Evolutionary conservation across 2,888 invertebrate genomes (phyloP), one percentile per base, ranked within the genome.

Genomic region (Trachelus tabidus): DNA sequence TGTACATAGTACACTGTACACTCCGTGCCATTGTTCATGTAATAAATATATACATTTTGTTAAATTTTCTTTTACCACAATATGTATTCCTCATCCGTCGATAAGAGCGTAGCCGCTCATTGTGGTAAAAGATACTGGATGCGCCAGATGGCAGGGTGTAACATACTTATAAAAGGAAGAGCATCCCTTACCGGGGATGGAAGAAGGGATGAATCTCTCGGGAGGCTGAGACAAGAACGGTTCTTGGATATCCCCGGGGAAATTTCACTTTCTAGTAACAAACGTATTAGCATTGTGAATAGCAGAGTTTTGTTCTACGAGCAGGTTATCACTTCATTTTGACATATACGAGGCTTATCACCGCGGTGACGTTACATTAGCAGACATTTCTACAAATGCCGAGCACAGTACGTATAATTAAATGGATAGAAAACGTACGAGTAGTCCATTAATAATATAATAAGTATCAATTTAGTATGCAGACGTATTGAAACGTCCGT

Each of bases 221-320:
- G 78, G 78, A 78, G 76, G 78, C 78, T 78, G 76, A 71, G 73
- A 31, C 71, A 73, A 78, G 76, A 78, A 73, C 68, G 30, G 75
- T 35, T 69, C 56, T 34, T 68, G 11, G 31, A 75, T 35, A 69
- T 75, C 75, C 75, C 77, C 71, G 33, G 77, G 71, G 75, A 76
- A 78, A 78, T 76, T 68, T 37, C 68, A 68, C 73, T 78, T 37
- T 75, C 73, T 76, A 69, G 73, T 73, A 56, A 78, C 68, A 33
- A 31, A 33, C 71, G 71, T 34, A 71, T 34, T 71, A 31, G 31
- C 56, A 2, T 56, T 56, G 23, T 56, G 56, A 56, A 56, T 56
- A 56, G 23, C 9, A 56, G 56, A 9, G 23, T 23, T 23, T 15
- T 56, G 56, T 23, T 23, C 15, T 56, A 23, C 9, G 23, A 9